Percentiles rank a stretch among this genome's conserved stretches.
Evolutionary conservation across 1,140 invertebrate species (phyloP).

Genomic region (Eumaeus atala): DNA sequence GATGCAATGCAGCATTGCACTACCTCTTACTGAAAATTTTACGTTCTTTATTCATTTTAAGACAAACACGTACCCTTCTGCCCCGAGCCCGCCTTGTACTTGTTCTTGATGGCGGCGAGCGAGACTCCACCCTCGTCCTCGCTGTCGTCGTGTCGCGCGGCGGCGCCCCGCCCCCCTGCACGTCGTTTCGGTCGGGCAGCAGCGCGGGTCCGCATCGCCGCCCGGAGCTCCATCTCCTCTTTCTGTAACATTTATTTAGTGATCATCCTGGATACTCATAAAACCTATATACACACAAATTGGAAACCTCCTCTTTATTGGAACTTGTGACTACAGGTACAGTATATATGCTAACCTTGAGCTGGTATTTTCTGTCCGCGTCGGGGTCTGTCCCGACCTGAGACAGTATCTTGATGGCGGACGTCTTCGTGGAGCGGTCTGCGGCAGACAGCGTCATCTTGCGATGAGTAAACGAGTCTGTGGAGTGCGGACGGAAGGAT

Average conservation of each 20-base stretch:
- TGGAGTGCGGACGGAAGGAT: slow-evolving; percentile 97
- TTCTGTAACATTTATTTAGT: slow-evolving; percentile 75
- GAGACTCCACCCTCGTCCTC: slow-evolving; percentile 95
- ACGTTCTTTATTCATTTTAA: no score
- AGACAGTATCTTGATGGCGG: slow-evolving; percentile 96
- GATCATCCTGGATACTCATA: no score
- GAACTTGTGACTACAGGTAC: no score
- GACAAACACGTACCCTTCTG: slow-evolving; percentile 61
- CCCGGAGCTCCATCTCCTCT: slow-evolving; percentile 94
- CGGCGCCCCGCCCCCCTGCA: slow-evolving; percentile 87
- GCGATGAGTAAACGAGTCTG: slow-evolving; percentile 97
- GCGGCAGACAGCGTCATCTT: slow-evolving; percentile 99
- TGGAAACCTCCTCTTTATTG: no score
- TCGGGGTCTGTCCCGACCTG: slow-evolving; percentile 96
- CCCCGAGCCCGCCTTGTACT: slow-evolving; percentile 81
- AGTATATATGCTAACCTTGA: slow-evolving; percentile 79
- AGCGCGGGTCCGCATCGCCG: slow-evolving; percentile 85
- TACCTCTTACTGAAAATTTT: no score
- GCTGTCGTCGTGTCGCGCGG: slow-evolving; percentile 85
- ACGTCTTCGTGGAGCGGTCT: slow-evolving; percentile 96
- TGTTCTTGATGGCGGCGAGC: slow-evolving; percentile 94
- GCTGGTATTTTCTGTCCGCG: slow-evolving; percentile 89
- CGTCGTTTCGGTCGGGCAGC: slow-evolving; percentile 86
- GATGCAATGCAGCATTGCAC: no score
- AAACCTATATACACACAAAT: no score